Evolutionary conservation across 2,797 vertebrate species (phyloP).

Genomic region (Sebastes matsubarae): DNA sequence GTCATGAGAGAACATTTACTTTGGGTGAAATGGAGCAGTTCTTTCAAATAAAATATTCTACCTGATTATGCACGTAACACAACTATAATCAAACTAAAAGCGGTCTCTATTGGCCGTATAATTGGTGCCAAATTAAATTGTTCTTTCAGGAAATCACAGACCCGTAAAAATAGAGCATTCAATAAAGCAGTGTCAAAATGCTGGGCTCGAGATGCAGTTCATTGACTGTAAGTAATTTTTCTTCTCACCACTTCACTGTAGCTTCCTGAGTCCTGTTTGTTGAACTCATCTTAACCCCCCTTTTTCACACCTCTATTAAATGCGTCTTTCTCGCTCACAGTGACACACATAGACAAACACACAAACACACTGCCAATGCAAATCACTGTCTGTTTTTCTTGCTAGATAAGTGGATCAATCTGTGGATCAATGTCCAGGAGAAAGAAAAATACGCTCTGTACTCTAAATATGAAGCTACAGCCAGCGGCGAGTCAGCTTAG

Average conservation of each 20-base stretch:
- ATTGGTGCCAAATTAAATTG: background rate
- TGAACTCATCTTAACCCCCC: slow-evolving; percentile 20
- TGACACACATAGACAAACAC: background rate
- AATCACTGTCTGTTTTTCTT: background rate
- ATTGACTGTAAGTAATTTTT: background rate
- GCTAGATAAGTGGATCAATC: background rate
- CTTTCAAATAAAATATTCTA: background rate
- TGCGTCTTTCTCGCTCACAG: slow-evolving; percentile 1
- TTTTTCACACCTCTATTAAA: slow-evolving; percentile 35
- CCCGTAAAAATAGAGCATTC: background rate
- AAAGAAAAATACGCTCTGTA: too few species aligned
- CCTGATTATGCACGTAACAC: background rate
- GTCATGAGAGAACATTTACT: too few species aligned
- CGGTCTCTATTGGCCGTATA: background rate
- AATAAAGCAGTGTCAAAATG: background rate
- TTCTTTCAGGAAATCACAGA: background rate
- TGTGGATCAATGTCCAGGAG: background rate
- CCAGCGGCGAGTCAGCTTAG: background rate
- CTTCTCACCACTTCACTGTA: background rate
- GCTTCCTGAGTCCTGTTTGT: background rate
- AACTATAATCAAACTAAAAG: background rate
- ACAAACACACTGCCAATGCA: background rate
- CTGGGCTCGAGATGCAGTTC: background rate
- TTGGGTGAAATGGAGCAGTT: too few species aligned
- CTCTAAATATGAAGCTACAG: background rate